phyloP scores from a whole-genome alignment of 2,113 vertebrate species.

The Ailurus styani region DNA sequence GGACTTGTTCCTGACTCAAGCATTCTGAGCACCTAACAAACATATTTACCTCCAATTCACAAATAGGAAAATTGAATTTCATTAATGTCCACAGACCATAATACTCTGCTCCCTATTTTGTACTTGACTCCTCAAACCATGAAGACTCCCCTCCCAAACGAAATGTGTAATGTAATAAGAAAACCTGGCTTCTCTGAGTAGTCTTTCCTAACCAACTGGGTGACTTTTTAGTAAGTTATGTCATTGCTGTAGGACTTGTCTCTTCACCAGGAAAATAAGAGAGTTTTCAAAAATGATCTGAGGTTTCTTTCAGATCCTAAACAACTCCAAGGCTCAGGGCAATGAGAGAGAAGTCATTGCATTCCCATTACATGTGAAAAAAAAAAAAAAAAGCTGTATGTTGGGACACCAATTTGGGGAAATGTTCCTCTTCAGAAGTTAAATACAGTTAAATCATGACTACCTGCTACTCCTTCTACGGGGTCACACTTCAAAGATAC shows the following conservation, averaged over 20 bases:
- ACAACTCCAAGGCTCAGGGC: not conserved
- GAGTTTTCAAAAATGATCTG: not conserved
- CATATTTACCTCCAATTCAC: not conserved
- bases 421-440: not conserved
- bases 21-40: not conserved
- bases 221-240: not conserved
- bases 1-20: not conserved
- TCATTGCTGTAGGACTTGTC: not conserved
- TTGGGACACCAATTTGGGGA: not conserved
- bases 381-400: not conserved
- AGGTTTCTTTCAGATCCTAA: not conserved
- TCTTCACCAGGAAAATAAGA: not conserved
- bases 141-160: not conserved
- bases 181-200: not conserved
- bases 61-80: conserved; percentile 4
- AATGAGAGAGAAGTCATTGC: not conserved
- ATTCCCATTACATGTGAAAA: not conserved
- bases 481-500: not conserved
- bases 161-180: not conserved
- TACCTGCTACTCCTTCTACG: not conserved
- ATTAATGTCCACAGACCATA: not conserved
- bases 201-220: not conserved
- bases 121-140: not conserved
- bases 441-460: not conserved
- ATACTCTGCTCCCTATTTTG: not conserved